These are phyloP conservation scores for Pipistrellus pipistrellus DNA, from an alignment of 2,797 vertebrate genomes.

Conservation along the genomic window DNA sequence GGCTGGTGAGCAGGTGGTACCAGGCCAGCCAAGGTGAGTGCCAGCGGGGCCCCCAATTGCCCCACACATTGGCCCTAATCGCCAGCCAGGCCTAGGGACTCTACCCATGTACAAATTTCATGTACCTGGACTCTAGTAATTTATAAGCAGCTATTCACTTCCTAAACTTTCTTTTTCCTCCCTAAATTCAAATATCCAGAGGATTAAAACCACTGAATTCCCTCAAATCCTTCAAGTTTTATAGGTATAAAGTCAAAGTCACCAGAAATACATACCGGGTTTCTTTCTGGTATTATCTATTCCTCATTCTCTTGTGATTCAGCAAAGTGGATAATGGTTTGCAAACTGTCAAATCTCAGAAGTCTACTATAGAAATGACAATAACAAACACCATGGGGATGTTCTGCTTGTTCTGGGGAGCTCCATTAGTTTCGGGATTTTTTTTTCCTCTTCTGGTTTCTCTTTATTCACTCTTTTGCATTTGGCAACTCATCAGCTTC, in stretches of 20 bases:
- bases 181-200: not conserved
- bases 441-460: not conserved
- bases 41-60: too few species aligned
- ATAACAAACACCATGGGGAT: not conserved
- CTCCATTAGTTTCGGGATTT: not conserved
- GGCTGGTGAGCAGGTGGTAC: too few species aligned
- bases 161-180: not conserved
- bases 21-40: too few species aligned
- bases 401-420: slow-evolving; percentile 1
- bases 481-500: slow-evolving; percentile 16
- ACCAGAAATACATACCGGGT: not conserved
- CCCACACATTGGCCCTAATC: too few species aligned
- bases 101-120: too few species aligned
- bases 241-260: slow-evolving; percentile 3
- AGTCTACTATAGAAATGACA: not conserved
- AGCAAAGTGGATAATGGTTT: not conserved
- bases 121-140: not conserved
- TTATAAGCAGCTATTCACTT: not conserved
- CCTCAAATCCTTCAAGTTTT: slow-evolving; percentile 21
- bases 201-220: not conserved
- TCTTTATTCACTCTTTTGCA: slow-evolving; percentile 18
- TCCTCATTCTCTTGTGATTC: slow-evolving; percentile 8
- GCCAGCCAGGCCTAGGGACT: too few species aligned
- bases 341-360: slow-evolving; percentile 29
- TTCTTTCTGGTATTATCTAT: not conserved